Evolutionary conservation across 2,888 invertebrate species (phyloP), one percentile per base, ranked within the genome.

Genomic region (Elegia similella): DNA sequence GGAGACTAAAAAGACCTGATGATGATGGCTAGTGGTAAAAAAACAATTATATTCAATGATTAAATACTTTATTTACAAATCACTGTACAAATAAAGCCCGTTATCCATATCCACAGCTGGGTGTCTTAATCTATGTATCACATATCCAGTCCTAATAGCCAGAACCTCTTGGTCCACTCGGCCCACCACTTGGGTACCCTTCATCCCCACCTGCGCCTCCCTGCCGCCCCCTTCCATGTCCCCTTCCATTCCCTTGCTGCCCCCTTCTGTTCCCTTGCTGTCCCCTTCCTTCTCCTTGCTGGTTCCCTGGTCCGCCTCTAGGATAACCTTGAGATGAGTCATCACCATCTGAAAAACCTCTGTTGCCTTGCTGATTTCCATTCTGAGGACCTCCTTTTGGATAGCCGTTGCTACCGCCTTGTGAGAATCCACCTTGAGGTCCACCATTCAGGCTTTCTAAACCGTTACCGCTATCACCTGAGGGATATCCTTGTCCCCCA

Each of bases 101-200:
- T 38, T 38, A 46, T 54, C 44, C 44, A 42, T 34, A 54, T 58
- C 48, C n/a, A 32, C 38, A 56, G 44, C 54, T 42, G 7, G 56
- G 17, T 42, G 12, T 38, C 32, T 44, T 55, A 42, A 15, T 23
- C 44, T 82, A 29, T 29, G n/a, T 29, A 29, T 47, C 38, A 38
- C 38, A 38, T 12, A 3, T 38, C 38, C 12, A 38, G 38, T 38
- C 2, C 38, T 38, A 91, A 66, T 84, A 91, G 56, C 91, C 91
- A 2, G 89, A 84, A n/a, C 91, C 91, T 55, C 86, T 74, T 1
- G 75, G 82, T 1, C 90, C 91, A 54, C 69, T 77, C 0, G 91
- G 91, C 8, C 84, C 85, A 44, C 90, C 89, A 29, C 84, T 85
- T 0, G 89, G 85, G 58, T 89, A 89, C 0, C 89, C 89, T 23